Conservation (phyloP, 2,888 invertebrate species). For the Drosophila lutescens region DNA sequence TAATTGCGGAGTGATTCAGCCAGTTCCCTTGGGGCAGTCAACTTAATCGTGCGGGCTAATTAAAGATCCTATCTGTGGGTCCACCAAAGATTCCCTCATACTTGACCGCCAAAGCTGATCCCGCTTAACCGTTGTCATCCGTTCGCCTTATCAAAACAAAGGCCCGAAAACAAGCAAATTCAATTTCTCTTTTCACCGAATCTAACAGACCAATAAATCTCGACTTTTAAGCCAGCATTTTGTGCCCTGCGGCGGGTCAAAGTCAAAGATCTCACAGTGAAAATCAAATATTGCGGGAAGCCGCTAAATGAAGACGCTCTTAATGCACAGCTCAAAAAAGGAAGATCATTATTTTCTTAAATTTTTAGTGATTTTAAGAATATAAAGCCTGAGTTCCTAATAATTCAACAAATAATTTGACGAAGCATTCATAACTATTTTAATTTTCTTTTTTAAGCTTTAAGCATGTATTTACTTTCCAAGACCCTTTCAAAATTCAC, state of each 20-base stretch:
- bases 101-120: constrained; percentile 24
- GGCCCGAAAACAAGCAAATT: constrained; percentile 42
- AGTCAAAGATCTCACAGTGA: constrained; percentile 38
- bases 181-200: constrained; percentile 70
- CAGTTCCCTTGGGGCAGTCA: constrained; percentile 16
- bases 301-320: constrained; percentile 36
- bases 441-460: no score
- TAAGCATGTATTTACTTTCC: no score
- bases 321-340: constrained; percentile 1
- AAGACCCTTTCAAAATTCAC: no score
- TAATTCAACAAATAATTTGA: no score
- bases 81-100: constrained; percentile 12
- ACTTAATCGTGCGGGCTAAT: constrained; percentile 14
- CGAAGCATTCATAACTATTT: no score
- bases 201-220: constrained; percentile 63
- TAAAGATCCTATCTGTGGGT: constrained; percentile 36
- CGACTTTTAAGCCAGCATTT: constrained; percentile 38
- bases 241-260: constrained; percentile 61
- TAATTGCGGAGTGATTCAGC: constrained; percentile 17
- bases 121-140: constrained; percentile 50
- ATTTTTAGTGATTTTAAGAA: no score
- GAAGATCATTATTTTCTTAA: not conserved
- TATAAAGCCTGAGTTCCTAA: no score
- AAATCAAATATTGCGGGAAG: constrained; percentile 41
- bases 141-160: constrained; percentile 60